A percentile compares a stretch with the other conserved stretches of the same genome.
Evolutionary conservation across 2,888 invertebrate genomes (phyloP).

Genomic region (Macaria notata): DNA sequence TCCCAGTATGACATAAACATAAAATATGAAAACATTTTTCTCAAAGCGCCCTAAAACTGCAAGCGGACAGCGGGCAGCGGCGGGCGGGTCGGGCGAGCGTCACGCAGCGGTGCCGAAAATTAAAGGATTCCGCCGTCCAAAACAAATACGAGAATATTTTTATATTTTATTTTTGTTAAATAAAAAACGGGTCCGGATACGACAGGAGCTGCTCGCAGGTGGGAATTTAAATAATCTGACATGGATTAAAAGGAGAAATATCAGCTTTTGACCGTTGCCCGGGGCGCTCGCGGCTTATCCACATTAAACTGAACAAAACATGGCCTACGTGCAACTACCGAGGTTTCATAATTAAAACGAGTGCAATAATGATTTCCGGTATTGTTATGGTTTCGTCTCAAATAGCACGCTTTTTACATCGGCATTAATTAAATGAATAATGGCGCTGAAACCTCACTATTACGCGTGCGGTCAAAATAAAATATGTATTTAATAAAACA

Average conservation of each 20-base stretch:
- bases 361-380: constrained; percentile 35
- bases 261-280: constrained; percentile 77
- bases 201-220: constrained; percentile 70
- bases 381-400: constrained; percentile 23
- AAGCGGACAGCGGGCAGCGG: constrained; percentile 53
- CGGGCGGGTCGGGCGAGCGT: constrained; percentile 39
- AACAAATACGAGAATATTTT: constrained; percentile 80
- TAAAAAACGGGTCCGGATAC: constrained; percentile 59
- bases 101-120: constrained; percentile 76
- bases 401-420: constrained; percentile 28
- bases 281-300: constrained; percentile 59
- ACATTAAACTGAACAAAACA: constrained; percentile 50
- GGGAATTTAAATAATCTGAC: constrained; percentile 83
- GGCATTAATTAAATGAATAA: constrained; percentile 21
- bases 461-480: constrained; percentile 11
- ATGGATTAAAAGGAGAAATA: constrained; percentile 81
- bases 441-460: constrained; percentile 17
- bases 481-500: constrained; percentile 9
- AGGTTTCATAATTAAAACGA: constrained; percentile 67
- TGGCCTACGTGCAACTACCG: constrained; percentile 38
- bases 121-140: constrained; percentile 80
- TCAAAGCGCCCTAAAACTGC: constrained; percentile 67
- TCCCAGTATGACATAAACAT: constrained; percentile 46
- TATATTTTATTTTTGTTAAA: constrained; percentile 80
- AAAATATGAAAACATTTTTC: constrained; percentile 65